Evolutionary conservation across 2,888 invertebrate genomes (phyloP).

Genomic region (Acronicta leporina): DNA sequence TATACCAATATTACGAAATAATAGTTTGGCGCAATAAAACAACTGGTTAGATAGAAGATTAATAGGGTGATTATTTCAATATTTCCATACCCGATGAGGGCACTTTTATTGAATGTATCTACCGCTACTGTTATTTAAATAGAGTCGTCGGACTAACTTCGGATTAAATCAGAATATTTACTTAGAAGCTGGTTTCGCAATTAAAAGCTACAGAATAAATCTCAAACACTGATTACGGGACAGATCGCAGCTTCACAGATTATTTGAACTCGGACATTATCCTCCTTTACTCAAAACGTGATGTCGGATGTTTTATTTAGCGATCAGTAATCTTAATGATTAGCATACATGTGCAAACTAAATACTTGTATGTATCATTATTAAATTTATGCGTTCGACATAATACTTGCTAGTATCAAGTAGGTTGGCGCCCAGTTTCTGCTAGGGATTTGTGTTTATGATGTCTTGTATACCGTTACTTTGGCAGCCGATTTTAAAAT

Average conservation of each 20-base stretch:
- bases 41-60: no score
- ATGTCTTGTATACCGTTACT: slow-evolving; percentile 36
- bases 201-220: not conserved
- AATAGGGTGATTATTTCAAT: no score
- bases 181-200: no score
- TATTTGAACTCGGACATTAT: slow-evolving; percentile 6
- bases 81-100: no score
- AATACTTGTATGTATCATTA: slow-evolving; percentile 29
- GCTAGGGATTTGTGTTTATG: slow-evolving; percentile 15
- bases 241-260: slow-evolving; percentile 1
- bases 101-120: no score
- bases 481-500: slow-evolving; percentile 21
- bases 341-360: slow-evolving; percentile 16
- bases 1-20: no score
- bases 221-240: not conserved
- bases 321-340: slow-evolving; percentile 22
- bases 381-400: slow-evolving; percentile 23
- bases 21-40: no score
- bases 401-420: slow-evolving; percentile 44
- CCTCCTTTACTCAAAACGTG: slow-evolving; percentile 1
- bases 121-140: no score
- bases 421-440: slow-evolving; percentile 30
- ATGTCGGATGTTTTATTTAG: slow-evolving; percentile 7
- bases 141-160: no score
- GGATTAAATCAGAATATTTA: no score